Evolutionary conservation across 2,888 invertebrate species (phyloP).

Genomic region (Cephus pulcher): DNA sequence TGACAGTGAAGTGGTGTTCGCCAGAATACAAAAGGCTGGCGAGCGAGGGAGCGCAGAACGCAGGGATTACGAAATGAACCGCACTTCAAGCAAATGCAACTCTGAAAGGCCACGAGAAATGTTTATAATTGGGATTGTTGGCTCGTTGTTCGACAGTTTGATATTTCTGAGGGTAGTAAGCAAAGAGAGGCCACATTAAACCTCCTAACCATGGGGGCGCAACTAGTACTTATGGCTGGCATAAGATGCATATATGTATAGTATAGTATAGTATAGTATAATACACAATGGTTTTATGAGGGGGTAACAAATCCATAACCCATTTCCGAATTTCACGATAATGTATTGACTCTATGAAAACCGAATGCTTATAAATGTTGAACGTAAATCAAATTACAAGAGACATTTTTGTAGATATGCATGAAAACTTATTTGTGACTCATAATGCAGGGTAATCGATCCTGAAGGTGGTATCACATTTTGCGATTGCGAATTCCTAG

Average conservation of each 20-base stretch:
- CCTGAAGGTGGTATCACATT: too few species aligned
- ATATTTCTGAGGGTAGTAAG: conserved; percentile 17
- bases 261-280: background rate
- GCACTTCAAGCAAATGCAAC: conserved; percentile 48
- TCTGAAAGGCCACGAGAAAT: conserved; percentile 59
- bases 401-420: too few species aligned
- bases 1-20: conserved; percentile 5
- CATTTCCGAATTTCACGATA: background rate
- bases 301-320: background rate
- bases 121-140: conserved; percentile 64
- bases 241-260: background rate
- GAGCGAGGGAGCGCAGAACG: conserved; percentile 14
- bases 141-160: conserved; percentile 24
- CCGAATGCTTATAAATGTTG: too few species aligned
- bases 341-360: too few species aligned
- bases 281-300: background rate
- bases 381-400: too few species aligned
- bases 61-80: conserved; percentile 53
- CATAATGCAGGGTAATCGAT: too few species aligned
- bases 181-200: background rate
- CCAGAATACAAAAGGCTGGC: background rate
- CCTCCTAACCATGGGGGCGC: background rate
- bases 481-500: too few species aligned
- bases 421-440: too few species aligned
- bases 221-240: background rate